Percentiles rank a stretch among this genome's conserved stretches.
Conservation (phyloP, 1,140 invertebrate genomes). For the Popillia japonica region DNA sequence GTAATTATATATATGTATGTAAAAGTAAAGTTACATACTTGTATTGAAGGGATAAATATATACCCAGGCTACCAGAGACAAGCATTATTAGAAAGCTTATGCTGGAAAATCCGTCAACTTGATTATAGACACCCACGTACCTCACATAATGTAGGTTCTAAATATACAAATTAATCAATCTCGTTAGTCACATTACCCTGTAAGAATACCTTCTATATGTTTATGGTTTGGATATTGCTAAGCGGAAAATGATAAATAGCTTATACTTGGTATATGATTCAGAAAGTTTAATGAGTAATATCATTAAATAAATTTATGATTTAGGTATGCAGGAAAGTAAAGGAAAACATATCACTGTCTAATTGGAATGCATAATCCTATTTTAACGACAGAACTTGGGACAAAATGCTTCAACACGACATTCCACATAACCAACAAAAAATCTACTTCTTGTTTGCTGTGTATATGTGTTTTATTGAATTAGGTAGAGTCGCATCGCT, state of each 20-base stretch:
- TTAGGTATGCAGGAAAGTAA: not conserved
- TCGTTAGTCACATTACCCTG: not conserved
- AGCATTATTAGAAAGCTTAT: constrained; percentile 1
- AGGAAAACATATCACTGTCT: constrained; percentile 27
- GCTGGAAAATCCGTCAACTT: not conserved
- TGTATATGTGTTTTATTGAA: constrained; percentile 34
- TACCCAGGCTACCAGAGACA: constrained; percentile 30
- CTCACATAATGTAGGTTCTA: not conserved
- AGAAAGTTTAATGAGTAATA: not conserved
- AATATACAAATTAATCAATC: not conserved
- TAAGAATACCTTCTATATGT: not conserved
- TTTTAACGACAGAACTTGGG: constrained; percentile 29
- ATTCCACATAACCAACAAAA: constrained; percentile 35
- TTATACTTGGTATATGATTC: not conserved
- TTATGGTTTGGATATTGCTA: constrained; percentile 15
- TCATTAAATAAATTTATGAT: not conserved
- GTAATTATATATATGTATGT: not conserved
- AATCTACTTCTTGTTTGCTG: constrained; percentile 33
- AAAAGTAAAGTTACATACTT: not conserved
- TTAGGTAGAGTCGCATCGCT: constrained; percentile 34
- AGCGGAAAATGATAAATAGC: not conserved
- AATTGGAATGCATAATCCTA: constrained; percentile 19
- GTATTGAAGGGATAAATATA: not conserved
- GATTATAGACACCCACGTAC: not conserved
- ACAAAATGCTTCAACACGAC: constrained; percentile 33